Percentiles rank a stretch among this genome's conserved stretches.
phyloP scores from a whole-genome alignment of 2,113 vertebrate genomes.

The Elgaria multicarinata region DNA sequence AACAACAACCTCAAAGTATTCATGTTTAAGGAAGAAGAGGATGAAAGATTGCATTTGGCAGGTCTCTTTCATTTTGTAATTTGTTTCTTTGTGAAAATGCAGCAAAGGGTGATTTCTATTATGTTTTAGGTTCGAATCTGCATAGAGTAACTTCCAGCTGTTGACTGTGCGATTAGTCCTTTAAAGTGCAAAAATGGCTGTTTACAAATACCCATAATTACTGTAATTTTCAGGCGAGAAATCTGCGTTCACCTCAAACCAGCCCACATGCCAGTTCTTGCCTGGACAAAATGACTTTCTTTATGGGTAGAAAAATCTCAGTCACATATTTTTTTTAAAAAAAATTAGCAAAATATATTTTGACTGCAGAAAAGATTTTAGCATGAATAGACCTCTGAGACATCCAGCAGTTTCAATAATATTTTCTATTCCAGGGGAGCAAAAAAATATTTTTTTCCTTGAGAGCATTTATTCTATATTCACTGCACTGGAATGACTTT shows the following conservation, averaged over 20 bases:
- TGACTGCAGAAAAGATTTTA: constrained; percentile 80
- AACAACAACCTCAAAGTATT: constrained; percentile 42
- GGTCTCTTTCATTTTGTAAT: constrained; percentile 56
- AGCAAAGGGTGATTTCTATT: constrained; percentile 75
- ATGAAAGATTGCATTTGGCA: constrained; percentile 55
- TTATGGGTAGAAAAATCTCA: constrained; percentile 70
- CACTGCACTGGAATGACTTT: constrained; percentile 81
- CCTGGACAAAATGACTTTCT: constrained; percentile 68
- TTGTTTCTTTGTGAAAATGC: constrained; percentile 64
- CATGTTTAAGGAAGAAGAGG: constrained; percentile 63
- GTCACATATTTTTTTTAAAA: constrained; percentile 62
- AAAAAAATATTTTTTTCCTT: constrained; percentile 80
- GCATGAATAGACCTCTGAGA: constrained; percentile 78
- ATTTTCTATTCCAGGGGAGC: constrained; percentile 79
- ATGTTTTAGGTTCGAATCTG: constrained; percentile 66
- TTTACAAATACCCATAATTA: constrained; percentile 74
- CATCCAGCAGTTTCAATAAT: constrained; percentile 83
- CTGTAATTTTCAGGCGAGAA: constrained; percentile 71
- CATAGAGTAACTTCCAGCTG: constrained; percentile 66
- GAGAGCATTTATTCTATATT: constrained; percentile 82
- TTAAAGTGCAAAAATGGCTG: constrained; percentile 66
- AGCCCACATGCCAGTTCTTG: constrained; percentile 62
- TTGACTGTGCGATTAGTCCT: constrained; percentile 66
- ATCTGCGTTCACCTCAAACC: constrained; percentile 61
- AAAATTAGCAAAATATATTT: constrained; percentile 77